Base-by-base conservation (phyloP, 2,113 vertebrate genomes). In the Siniperca knerii region DNA sequence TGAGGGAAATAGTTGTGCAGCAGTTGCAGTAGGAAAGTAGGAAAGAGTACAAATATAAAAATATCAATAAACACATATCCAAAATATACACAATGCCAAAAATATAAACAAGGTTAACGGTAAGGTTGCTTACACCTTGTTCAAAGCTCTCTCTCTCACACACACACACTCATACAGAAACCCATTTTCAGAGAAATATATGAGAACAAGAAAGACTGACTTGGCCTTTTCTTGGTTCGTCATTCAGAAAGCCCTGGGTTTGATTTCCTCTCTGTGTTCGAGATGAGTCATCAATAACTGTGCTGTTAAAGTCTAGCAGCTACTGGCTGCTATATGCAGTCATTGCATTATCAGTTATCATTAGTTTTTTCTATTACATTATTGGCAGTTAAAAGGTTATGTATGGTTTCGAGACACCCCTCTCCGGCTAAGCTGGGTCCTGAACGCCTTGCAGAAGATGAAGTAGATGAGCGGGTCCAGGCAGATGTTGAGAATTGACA, bases 401-500 rank as follows among this genome's bases (percentile, higher is more conserved):
- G 8, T n/a, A 10, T 4, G 1, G 1, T 40, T 77, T 66, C 23
- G 15, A 40, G 35, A 25, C 13, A 1, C 7, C 21, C 15, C 1
- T 16, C 21, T 58, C 46, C 77, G 13, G 6, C 40, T 67, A 48
- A 95, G 48, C 86, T 85, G 90, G 0, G 86, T 21, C 52, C 94
- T 87, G 79, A 94, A 95, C 8, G 77, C 79, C 79, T 93, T 92
- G 79, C 91, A 94, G 89, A 95, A 94, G 61, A 94, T 81, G 87
- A 29, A 29, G 29, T 29, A 29, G 29, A 29, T 29, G 29, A 29
- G 29, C 29, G 29, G 29, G 29, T 29, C 95, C 79, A 96, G 79
- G 79, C 94, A 96, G 25, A 94, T 73, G 16, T 96, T 96, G 23
- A 94, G 82, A 4, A 79, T 75, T 0, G 94, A 94, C 81, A 95